Evolutionary conservation across 1,140 invertebrate genomes (phyloP), one percentile per base, ranked within the genome.

Genomic region (Leptinotarsa texana): DNA sequence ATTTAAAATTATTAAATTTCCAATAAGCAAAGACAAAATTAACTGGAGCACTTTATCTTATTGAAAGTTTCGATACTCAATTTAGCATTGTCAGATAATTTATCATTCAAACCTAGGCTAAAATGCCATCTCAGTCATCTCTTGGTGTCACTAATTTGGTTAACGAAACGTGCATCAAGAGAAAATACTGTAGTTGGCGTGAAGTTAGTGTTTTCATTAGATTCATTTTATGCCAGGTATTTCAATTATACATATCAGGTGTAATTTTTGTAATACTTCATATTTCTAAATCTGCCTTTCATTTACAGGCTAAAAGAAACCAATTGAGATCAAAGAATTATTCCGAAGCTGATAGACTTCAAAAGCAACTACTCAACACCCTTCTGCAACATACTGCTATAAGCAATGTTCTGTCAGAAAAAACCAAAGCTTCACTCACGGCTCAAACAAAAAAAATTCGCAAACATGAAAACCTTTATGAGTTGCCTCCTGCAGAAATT

Each of bases 301-400:
- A 47, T 66, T 76, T 71, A 42, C 82, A 96, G 94, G 91, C 90
- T 75, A 91, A 90, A 76, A 88, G 96, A 78, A 92, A 93, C 86
- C 91, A 93, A 82, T 89, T 90, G 81, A 94, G 94, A 84, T 89
- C 89, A 76, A 91, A 92, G 82, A 91, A 93, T 49, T 88, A 89
- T 76, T 92, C 91, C 78, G 92, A 93, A 79, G 91, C 92, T 72
- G 88, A 90, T 77, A 90, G 91, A 83, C 87, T 94, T 61, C 91
- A 93, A 82, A 88, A 92, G 81, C 92, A 96, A 83, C 86, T 96
- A 63, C 83, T 89, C 24, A 83, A 88, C 63, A 86, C 89, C 17
- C 81, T 91, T 48, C 84, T 88, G 33, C 91, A 90, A 83, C 90
- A 90, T 80, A 88, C 88, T 57, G 89, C 89, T 8, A 87, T 92